Evolutionary conservation across 1,140 invertebrate species (phyloP).

Genomic region (Berghia stephanieae): DNA sequence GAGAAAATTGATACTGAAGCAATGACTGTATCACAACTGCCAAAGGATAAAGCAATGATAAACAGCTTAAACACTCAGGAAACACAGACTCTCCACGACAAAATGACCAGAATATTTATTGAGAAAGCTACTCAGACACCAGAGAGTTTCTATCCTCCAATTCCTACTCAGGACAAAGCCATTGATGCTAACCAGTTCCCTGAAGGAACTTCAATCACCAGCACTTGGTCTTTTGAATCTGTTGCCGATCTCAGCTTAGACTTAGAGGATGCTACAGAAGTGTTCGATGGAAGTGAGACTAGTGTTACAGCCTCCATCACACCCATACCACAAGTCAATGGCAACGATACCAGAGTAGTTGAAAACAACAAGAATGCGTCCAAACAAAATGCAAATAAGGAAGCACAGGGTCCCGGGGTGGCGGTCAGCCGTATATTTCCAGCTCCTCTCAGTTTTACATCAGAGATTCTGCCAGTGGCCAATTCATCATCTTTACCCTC

Average conservation of each 20-base stretch:
- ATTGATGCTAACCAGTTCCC: slow-evolving; percentile 33
- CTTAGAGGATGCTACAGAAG: slow-evolving; percentile 12
- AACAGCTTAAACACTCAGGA: slow-evolving; percentile 17
- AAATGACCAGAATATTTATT: slow-evolving; percentile 23
- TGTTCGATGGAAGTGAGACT: too few relatives aligned
- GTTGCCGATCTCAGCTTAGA: slow-evolving; percentile 27
- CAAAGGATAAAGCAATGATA: too few relatives aligned
- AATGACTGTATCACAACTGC: too few relatives aligned
- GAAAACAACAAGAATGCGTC: not conserved
- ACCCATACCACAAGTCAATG: not conserved
- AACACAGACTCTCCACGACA: slow-evolving; percentile 19
- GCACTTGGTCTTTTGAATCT: slow-evolving; percentile 31
- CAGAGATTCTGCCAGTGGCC: not conserved
- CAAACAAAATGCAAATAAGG: not conserved
- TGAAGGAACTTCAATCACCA: slow-evolving; percentile 17
- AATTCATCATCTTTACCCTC: not conserved
- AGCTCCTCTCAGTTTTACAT: not conserved
- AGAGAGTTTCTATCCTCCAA: slow-evolving; percentile 30
- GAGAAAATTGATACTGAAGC: too few relatives aligned
- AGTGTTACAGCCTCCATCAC: not conserved
- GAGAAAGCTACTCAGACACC: slow-evolving; percentile 32
- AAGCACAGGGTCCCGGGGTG: not conserved
- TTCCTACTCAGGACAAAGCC: slow-evolving; percentile 31
- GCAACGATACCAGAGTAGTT: not conserved
- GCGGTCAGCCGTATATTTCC: not conserved